A percentile compares a stretch with the other conserved stretches of the same genome.
Conservation (phyloP, 2,888 invertebrate species). For the Drosophila formosana region DNA sequence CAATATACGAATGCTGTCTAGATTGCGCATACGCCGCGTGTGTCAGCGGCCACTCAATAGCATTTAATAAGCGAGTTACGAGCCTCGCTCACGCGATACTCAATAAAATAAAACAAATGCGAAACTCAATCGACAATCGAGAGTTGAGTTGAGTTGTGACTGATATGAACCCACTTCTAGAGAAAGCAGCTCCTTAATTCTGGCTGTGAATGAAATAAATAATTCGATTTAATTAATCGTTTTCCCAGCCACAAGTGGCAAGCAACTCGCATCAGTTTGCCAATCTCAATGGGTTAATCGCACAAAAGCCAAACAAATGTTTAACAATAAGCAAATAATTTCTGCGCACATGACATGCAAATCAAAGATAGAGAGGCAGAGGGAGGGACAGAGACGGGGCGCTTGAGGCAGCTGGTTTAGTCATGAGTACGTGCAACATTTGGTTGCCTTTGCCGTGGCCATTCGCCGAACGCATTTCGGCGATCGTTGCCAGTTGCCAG, state of each 20-base stretch:
- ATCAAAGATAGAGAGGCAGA: constrained; percentile 24
- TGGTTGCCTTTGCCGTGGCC: constrained; percentile 21
- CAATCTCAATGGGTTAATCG: constrained; percentile 51
- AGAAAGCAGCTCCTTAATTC: not conserved
- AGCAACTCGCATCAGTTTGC: too few relatives aligned
- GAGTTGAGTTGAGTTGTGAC: constrained; percentile 13
- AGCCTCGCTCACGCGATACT: constrained; percentile 43
- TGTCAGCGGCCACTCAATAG: constrained; percentile 18
- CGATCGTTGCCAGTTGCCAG: constrained; percentile 18
- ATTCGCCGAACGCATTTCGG: constrained; percentile 49
- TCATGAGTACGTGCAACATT: constrained; percentile 47
- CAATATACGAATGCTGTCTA: constrained; percentile 6
- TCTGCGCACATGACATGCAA: constrained; percentile 69
- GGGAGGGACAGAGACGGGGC: not conserved
- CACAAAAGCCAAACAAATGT: constrained; percentile 50
- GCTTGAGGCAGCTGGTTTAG: constrained; percentile 40
- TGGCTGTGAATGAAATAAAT: not conserved
- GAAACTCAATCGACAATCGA: constrained; percentile 3
- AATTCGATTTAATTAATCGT: not conserved
- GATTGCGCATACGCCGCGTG: constrained; percentile 71
- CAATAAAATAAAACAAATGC: constrained; percentile 2
- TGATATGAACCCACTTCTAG: constrained; percentile 30
- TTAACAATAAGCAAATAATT: constrained; percentile 68
- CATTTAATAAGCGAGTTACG: constrained; percentile 53
- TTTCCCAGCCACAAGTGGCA: not conserved